Percentiles rank a stretch among this genome's conserved stretches.
Conservation (phyloP, 2,113 vertebrate genomes). For the Dipodomys spectabilis region DNA sequence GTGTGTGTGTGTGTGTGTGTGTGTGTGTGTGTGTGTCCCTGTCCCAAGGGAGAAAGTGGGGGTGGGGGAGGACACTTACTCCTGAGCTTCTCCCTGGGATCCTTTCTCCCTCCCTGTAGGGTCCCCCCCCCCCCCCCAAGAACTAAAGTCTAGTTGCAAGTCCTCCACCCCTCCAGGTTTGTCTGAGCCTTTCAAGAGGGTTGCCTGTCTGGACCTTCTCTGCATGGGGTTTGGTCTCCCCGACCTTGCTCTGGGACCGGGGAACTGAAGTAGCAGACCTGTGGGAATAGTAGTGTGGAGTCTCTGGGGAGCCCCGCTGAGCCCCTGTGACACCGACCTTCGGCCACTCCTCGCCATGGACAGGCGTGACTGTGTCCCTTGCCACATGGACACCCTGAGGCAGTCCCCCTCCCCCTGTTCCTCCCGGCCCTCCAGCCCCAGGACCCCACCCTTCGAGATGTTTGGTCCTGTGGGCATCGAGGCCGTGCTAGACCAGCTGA, state of each 20-base stretch:
- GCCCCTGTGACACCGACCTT: background rate
- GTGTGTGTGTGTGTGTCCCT: background rate
- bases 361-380: background rate
- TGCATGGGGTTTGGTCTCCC: background rate
- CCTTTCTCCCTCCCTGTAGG: background rate
- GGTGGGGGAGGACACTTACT: background rate
- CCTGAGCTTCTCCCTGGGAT: background rate
- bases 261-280: background rate
- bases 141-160: background rate
- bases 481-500: conserved; percentile 96
- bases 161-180: no score
- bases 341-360: background rate
- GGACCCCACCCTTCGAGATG: conserved; percentile 79
- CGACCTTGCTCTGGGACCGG: no score
- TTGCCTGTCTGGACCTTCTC: background rate
- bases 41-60: background rate
- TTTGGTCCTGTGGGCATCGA: conserved; percentile 96
- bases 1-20: background rate
- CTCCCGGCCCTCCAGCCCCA: conserved; percentile 62
- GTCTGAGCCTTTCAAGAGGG: background rate
- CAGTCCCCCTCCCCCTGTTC: conserved; percentile 39
- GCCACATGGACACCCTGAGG: conserved; percentile 60
- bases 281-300: no score
- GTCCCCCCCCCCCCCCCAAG: background rate
- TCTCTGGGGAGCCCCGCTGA: background rate